Percentiles rank a stretch among this genome's conserved stretches.
Evolutionary conservation across 2,113 vertebrate genomes (phyloP).

Genomic region (Corythaixoides concolor): DNA sequence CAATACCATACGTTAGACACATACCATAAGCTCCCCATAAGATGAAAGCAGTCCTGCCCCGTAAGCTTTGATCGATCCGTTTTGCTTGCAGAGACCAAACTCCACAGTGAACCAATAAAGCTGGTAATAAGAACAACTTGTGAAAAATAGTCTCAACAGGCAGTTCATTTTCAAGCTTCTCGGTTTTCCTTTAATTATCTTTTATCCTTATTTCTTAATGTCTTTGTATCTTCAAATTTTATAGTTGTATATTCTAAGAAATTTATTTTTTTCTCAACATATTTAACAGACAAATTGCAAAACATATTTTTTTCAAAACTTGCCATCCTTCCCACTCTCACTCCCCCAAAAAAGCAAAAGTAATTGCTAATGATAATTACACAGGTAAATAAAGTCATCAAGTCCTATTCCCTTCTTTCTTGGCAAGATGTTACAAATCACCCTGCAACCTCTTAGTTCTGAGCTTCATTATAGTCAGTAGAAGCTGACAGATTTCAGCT

Average conservation of each 20-base stretch:
- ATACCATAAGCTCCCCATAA: conserved; percentile 81
- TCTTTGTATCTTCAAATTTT: background rate
- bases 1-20: background rate
- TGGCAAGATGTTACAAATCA: background rate
- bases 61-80: conserved; percentile 77
- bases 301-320: background rate
- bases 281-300: background rate
- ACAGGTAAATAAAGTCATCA: background rate
- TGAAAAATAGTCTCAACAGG: background rate
- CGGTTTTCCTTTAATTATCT: background rate
- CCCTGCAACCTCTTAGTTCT: background rate
- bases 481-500: background rate
- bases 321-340: background rate
- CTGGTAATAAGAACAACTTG: conserved; percentile 34
- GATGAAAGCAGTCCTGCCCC: conserved; percentile 81
- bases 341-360: background rate
- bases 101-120: conserved; percentile 86
- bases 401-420: background rate
- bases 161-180: background rate
- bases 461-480: background rate
- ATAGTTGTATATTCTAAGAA: background rate
- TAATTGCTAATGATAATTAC: background rate
- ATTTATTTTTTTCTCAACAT: background rate
- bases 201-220: background rate
- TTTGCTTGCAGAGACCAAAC: conserved; percentile 83